A percentile compares a stretch with the other conserved stretches of the same genome.
Evolutionary conservation across 2,888 invertebrate genomes (phyloP).

Genomic region (Syrphus vitripennis): DNA sequence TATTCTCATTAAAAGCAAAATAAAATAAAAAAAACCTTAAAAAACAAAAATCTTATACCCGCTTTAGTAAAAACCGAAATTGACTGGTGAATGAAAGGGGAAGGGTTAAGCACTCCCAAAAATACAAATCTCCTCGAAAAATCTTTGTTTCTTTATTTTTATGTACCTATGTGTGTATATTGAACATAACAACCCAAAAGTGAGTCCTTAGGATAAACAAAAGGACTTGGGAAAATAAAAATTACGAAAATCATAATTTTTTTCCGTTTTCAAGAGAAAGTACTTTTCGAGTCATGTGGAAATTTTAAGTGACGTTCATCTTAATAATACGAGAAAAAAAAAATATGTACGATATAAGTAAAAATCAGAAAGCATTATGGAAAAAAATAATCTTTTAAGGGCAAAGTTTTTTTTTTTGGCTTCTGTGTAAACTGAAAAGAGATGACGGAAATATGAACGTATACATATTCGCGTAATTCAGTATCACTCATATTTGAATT

Average conservation of each 20-base stretch:
- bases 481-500: background rate
- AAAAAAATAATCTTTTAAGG: constrained; percentile 18
- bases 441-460: background rate
- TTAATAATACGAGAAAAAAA: background rate
- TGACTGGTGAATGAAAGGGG: constrained; percentile 20
- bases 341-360: too few relatives aligned
- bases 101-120: constrained; percentile 68
- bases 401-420: background rate
- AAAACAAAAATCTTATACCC: background rate
- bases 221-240: constrained; percentile 35
- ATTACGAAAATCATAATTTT: constrained; percentile 55
- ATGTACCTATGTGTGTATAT: background rate
- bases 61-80: constrained; percentile 29
- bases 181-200: background rate
- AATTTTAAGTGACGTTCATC: constrained; percentile 37
- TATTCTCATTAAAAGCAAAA: constrained; percentile 18
- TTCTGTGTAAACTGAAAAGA: background rate
- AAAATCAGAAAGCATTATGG: background rate
- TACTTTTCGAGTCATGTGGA: constrained; percentile 62
- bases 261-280: constrained; percentile 43
- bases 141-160: constrained; percentile 17
- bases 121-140: constrained; percentile 32
- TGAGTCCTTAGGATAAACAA: constrained; percentile 62
- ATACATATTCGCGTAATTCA: background rate
- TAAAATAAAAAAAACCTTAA: background rate